Base-by-base conservation (phyloP, 2,797 vertebrate species). In the Glyptemys insculpta region DNA sequence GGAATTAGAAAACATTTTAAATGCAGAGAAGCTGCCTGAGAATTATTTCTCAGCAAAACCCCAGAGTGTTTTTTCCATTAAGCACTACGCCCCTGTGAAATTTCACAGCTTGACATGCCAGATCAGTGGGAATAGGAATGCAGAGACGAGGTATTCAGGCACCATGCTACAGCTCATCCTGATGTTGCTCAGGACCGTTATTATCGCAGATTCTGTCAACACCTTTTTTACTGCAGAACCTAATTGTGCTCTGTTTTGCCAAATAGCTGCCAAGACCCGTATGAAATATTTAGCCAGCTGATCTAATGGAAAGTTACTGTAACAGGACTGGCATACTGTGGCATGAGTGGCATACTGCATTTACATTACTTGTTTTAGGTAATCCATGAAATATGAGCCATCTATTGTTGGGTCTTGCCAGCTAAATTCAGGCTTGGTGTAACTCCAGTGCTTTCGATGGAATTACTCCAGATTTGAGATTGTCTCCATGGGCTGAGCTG, bases 401-500 rank as follows among this genome's bases (percentile, higher is more conserved):
- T 50, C 49, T 52, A 34, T 3, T 80, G 79, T 80, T 62, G 37
- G 83, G 91, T 80, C 21, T 12, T 87, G 47, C 84, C 16, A 68
- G 47, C 21, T 10, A 86, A 86, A 82, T 34, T 80, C 93, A 90
- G 89, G 78, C 78, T 62, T 54, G 41, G 83, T 83, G 72, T 3
- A 4, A 2, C 25, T 93, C 78, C 85, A 0, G 23, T 54, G 68
- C n/a, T 65, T 72, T 90, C 72, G 85, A 82, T 18, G 52, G 80
- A 78, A 59, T 53, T 72, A 16, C n/a, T 37, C 37, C 3, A 21
- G 12, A 76, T 14, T 44, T 16, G n/a, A n/a, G 80, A 86, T 93
- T 89, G 91, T 86, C 52, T 89, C 86, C 65, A n/a, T 72, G 81
- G 84, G 49, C 59, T 88, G 82, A 91, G 78, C 86, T 90, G 44